These are phyloP conservation scores for Furcifer pardalis DNA, from an alignment of 2,797 vertebrate genomes.

Conservation along the genomic window DNA sequence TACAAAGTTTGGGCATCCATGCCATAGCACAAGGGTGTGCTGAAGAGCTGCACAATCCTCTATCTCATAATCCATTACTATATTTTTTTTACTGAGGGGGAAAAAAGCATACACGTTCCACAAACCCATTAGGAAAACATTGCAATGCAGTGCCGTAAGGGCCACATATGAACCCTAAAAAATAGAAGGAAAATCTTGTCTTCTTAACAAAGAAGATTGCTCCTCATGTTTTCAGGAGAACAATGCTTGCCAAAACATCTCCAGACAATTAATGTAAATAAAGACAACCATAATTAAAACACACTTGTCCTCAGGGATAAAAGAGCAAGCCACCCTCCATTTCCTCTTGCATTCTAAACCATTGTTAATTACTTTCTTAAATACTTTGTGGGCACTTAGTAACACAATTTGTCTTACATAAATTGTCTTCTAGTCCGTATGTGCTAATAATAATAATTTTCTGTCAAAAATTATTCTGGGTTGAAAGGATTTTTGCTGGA, in stretches of 20 bases:
- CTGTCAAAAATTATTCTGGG: no score
- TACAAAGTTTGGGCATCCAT: no score
- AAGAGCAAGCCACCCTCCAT: background rate
- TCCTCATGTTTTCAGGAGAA: conserved; percentile 10
- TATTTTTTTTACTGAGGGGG: background rate
- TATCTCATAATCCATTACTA: background rate
- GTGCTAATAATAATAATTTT: no score
- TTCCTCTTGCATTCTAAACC: conserved; percentile 1
- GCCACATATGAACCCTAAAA: background rate
- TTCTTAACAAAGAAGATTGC: background rate
- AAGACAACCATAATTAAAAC: conserved; percentile 25
- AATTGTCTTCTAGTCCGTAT: background rate
- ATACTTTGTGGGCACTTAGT: background rate
- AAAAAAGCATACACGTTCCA: background rate
- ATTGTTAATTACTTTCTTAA: conserved; percentile 23
- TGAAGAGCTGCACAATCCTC: background rate
- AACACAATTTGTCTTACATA: background rate
- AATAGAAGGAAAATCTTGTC: background rate
- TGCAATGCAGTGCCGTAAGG: background rate
- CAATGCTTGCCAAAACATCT: background rate
- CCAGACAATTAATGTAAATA: conserved; percentile 30
- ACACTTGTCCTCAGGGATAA: background rate
- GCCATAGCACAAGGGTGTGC: background rate
- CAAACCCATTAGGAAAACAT: background rate
- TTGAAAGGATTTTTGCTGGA: no score